Base-by-base conservation (phyloP, 2,888 invertebrate genomes). In the Dasypogon diadema region DNA sequence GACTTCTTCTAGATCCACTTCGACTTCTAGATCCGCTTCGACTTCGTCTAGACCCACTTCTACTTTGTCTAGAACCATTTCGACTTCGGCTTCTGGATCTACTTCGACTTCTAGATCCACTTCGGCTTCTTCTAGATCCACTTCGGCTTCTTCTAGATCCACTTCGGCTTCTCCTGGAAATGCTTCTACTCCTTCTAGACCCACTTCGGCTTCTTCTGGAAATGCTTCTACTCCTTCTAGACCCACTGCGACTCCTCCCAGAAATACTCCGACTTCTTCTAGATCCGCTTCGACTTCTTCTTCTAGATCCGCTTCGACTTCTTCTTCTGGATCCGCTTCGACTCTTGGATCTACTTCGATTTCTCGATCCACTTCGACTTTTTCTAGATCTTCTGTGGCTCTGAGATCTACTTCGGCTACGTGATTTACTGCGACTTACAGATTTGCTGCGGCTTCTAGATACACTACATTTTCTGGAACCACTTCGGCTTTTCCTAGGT, bases 261-360 rank as follows among this genome's bases (percentile, higher is more conserved):
- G 79, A 81, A 72, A 80, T 80, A n/a, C 81, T 78, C 10, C 76
- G 76, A 21, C 81, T 81, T 51, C 80, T 77, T 60, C 48, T 80
- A 2, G 81, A 63, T 75, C 4, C 54, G 37, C 51, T 68, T 6
- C 48, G 30, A 24, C 51, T 21, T 48, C 78, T 79, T 10, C 75
- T 78, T n/a, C 77, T 73, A 0, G 80, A 80, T 0, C 80, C 78
- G 46, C 75, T 75, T 16, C 63, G 46, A 22, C 56, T 74, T n/a
- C 37, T n/a, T n/a, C n/a, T 37, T 16, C 42, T n/a, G 1, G 74
- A 48, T 2, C 51, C 46, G 58, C 79, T 80, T 16, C 81, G 72
- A 12, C 82, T 81, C 74, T 74, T 77, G 1, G 84, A 83, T 26
- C 82, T 80, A 8, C 82, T 82, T 8, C 82, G 81, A 21, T 82